phyloP scores from a whole-genome alignment of 1,140 invertebrate genomes.

The Orchesella cincta region DNA sequence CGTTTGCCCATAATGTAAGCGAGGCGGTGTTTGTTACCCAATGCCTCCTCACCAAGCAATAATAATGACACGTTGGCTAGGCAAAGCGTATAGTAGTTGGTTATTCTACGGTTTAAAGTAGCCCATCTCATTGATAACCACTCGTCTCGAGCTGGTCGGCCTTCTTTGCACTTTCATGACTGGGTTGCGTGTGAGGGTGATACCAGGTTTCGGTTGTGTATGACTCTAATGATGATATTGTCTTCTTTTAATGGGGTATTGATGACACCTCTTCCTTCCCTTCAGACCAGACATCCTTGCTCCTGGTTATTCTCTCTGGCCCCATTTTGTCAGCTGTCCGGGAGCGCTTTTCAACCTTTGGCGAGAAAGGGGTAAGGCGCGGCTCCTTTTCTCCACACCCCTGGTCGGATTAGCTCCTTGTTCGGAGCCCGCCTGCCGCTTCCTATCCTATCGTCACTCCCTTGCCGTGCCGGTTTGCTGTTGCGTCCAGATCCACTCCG shows the following conservation, averaged over 20 bases:
- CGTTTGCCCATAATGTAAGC: no score
- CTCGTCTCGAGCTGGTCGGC: background rate
- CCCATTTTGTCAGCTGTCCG: slow-evolving; percentile 58
- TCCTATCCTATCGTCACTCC: background rate
- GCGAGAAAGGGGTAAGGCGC: slow-evolving; percentile 59
- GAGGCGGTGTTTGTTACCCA: no score
- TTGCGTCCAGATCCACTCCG: no score
- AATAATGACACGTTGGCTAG: no score
- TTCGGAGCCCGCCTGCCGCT: background rate
- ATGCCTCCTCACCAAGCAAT: no score
- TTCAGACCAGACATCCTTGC: slow-evolving; percentile 65
- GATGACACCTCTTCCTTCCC: slow-evolving; percentile 42
- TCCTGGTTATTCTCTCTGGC: slow-evolving; percentile 61
- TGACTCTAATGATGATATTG: background rate
- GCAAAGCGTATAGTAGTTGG: no score
- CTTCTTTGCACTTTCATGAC: background rate
- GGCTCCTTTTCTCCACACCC: slow-evolving; percentile 63
- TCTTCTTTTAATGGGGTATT: background rate
- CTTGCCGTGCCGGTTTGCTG: background rate
- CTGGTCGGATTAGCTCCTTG: no score
- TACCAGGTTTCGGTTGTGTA: background rate
- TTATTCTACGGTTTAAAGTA: no score
- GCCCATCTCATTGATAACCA: background rate
- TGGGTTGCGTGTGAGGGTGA: background rate
- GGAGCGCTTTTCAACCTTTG: slow-evolving; percentile 61